Evolutionary conservation across 2,113 vertebrate species (phyloP), one percentile per base, ranked within the genome.

Genomic region (Melozone crissalis): DNA sequence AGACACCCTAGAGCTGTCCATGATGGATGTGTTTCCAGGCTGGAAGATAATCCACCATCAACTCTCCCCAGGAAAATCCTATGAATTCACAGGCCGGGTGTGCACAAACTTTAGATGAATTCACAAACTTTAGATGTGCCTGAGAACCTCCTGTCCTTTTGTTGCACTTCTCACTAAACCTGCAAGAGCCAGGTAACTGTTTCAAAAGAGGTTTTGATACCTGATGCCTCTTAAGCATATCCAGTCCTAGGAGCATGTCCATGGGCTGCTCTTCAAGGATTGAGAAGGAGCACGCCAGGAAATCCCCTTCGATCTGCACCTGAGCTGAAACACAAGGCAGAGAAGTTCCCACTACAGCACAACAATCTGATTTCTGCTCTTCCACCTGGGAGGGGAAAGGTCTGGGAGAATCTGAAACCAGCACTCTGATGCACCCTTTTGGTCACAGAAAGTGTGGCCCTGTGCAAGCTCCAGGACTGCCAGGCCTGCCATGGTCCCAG

Each of bases 211-310:
- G 10, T 37, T 69, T 54, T n/a, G 43, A 75, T 97, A 99, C 99
- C 99, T 99, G 99, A 89, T 99, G 99, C 95, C 99, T 98, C 97
- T 99, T 99, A 39, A 99, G 98, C 99, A 99, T 99, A 96, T 99
- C 99, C 94, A 99, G 98, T 52, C 99, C 99, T 37, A 99, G 98
- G 52, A 99, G 98, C 99, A 99, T 99, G 96, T 99, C 99, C 99
- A 99, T 99, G 30, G 99, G 99, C 97, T 99, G 99, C 84, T 99
- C 99, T 96, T 99, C 99, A 61, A 99, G 98, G 96, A 99, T 99
- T 15, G 99, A 99, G 97, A 99, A 99, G 66, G 99, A 99, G 87
- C 99, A 99, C 0, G 99, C 99, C 92, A 99, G 97, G 97, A 99
- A 99, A 95, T 99, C 99, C 4, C 99, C 99, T 97, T 99, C 99